Evolutionary conservation across 2,888 invertebrate genomes (phyloP).

Genomic region (Colletes collaris): DNA sequence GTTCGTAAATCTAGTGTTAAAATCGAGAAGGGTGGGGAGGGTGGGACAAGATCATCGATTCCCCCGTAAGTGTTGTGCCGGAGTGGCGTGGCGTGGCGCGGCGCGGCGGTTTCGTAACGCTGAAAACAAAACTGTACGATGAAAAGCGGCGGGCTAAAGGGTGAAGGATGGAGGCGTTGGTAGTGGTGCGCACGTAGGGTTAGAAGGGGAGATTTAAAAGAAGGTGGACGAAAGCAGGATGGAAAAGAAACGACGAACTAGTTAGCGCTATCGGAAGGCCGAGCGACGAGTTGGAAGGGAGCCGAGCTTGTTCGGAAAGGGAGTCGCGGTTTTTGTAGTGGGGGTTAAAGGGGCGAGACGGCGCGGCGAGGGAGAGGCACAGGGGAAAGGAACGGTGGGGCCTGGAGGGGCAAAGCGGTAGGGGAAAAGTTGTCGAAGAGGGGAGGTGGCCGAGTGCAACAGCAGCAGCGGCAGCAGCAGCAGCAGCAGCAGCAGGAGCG

Average conservation of each 20-base stretch:
- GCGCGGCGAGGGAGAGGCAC: not conserved
- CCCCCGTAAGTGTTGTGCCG: too few species aligned
- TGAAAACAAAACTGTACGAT: slow-evolving; percentile 20
- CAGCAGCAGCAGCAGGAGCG: slow-evolving; percentile 57
- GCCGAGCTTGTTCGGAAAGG: slow-evolving; percentile 20
- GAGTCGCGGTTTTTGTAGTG: slow-evolving; percentile 36
- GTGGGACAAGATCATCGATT: too few species aligned
- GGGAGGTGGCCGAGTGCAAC: slow-evolving; percentile 28
- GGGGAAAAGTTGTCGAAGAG: slow-evolving; percentile 9
- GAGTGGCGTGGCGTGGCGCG: too few species aligned
- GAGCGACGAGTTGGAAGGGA: slow-evolving; percentile 7
- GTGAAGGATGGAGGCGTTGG: not conserved
- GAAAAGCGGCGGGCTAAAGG: slow-evolving; percentile 5
- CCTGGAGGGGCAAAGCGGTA: not conserved
- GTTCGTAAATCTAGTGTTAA: too few species aligned
- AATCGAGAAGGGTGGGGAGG: not conserved
- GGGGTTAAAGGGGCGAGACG: slow-evolving; percentile 24
- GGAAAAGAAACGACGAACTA: slow-evolving; percentile 14
- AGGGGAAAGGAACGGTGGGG: too few species aligned
- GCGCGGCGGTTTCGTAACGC: slow-evolving; percentile 36
- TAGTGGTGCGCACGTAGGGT: too few species aligned
- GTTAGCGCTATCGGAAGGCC: slow-evolving; percentile 33
- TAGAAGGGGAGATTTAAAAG: too few species aligned
- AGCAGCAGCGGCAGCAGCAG: slow-evolving; percentile 40
- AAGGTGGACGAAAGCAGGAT: not conserved